Conservation (phyloP, 2,888 invertebrate species). For the Diplazon laetatorius region DNA sequence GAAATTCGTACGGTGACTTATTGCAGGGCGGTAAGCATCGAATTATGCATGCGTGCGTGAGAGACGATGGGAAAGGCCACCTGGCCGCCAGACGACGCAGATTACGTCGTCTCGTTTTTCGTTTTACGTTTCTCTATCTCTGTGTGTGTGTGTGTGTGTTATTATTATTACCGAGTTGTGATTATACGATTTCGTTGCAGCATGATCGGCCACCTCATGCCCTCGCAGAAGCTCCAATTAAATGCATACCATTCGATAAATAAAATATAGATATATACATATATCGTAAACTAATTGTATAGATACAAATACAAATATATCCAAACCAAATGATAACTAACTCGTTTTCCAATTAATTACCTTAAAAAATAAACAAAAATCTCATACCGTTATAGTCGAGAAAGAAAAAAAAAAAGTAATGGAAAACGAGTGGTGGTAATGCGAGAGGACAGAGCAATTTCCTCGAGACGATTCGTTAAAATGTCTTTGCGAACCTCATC, state of each 20-base stretch:
- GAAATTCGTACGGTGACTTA: slow-evolving; percentile 37
- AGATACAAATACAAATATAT: too few relatives aligned
- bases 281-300: too few relatives aligned
- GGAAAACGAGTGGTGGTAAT: background rate
- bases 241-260: background rate
- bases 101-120: slow-evolving; percentile 44
- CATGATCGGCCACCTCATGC: too few relatives aligned
- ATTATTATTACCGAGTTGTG: background rate
- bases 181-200: slow-evolving; percentile 22
- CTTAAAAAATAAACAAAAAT: too few relatives aligned
- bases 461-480: slow-evolving; percentile 55
- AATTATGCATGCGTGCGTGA: slow-evolving; percentile 62
- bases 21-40: slow-evolving; percentile 35
- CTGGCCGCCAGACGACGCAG: slow-evolving; percentile 58
- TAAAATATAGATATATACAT: too few relatives aligned
- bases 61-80: slow-evolving; percentile 58
- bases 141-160: background rate
- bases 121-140: background rate
- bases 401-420: background rate
- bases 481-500: too few relatives aligned
- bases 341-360: too few relatives aligned
- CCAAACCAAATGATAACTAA: too few relatives aligned
- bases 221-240: too few relatives aligned
- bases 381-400: background rate
- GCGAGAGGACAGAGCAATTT: slow-evolving; percentile 41